Evolutionary conservation across 1,140 invertebrate species (phyloP).

Genomic region (Drosophila subpulchrella): DNA sequence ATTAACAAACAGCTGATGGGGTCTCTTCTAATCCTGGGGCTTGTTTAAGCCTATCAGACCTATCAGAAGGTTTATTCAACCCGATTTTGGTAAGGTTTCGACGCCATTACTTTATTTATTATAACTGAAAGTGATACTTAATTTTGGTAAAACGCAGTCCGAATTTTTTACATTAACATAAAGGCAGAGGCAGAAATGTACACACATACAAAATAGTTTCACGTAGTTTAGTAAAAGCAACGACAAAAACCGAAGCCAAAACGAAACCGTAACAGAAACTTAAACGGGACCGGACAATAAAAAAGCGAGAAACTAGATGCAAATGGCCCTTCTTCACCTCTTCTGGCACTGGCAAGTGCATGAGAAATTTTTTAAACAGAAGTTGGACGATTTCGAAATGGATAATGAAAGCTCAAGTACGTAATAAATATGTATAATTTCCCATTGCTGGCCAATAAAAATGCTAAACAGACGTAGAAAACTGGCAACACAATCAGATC

Average conservation of each 20-base stretch:
- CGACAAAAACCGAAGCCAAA: slow-evolving; percentile 35
- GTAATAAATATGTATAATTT: slow-evolving; percentile 76
- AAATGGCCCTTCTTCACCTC: slow-evolving; percentile 40
- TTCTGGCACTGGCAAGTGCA: slow-evolving; percentile 37
- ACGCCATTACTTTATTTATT: slow-evolving; percentile 7
- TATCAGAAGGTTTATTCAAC: neutral
- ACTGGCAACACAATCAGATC: no score
- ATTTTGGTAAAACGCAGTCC: slow-evolving; percentile 58
- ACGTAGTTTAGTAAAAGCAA: slow-evolving; percentile 70
- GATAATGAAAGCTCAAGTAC: slow-evolving; percentile 61
- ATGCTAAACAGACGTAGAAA: slow-evolving; percentile 33
- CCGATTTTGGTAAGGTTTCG: slow-evolving; percentile 8
- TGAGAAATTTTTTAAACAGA: slow-evolving; percentile 50
- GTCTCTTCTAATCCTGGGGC: neutral
- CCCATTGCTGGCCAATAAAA: slow-evolving; percentile 28
- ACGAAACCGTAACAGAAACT: slow-evolving; percentile 53
- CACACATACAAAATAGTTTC: slow-evolving; percentile 78
- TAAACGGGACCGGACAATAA: slow-evolving; percentile 43
- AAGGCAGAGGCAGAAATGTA: slow-evolving; percentile 36
- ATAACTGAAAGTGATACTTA: slow-evolving; percentile 64
- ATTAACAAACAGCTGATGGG: slow-evolving; percentile 33
- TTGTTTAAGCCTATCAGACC: slow-evolving; percentile 4
- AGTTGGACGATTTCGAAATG: slow-evolving; percentile 38
- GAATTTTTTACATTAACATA: slow-evolving; percentile 58
- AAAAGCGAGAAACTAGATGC: slow-evolving; percentile 64